phyloP scores from a whole-genome alignment of 1,140 invertebrate species.

The Trichonephila clavata region DNA sequence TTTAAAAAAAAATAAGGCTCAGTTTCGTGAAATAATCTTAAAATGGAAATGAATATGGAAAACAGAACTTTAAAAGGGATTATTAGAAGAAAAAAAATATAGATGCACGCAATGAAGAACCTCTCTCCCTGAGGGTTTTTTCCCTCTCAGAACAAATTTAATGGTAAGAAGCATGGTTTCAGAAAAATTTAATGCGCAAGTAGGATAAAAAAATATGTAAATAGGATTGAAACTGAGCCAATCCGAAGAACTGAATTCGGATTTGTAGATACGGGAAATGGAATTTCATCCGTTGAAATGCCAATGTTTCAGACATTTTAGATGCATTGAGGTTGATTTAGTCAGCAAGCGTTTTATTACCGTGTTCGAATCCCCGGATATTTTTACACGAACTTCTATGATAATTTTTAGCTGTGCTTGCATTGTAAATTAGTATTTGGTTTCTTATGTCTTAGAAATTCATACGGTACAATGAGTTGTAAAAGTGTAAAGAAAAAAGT shows the following conservation, averaged over 20 bases:
- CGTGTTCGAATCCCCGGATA: background rate
- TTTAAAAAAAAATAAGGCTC: background rate
- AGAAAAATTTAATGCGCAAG: background rate
- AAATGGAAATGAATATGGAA: background rate
- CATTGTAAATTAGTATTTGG: too few relatives aligned
- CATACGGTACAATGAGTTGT: too few relatives aligned
- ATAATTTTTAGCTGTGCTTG: background rate
- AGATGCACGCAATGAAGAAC: background rate
- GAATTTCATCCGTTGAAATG: background rate
- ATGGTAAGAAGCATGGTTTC: background rate
- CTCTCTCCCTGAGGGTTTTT: background rate
- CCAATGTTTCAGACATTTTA: background rate
- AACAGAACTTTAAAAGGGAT: background rate
- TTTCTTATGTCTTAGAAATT: too few relatives aligned
- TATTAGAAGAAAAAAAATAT: background rate
- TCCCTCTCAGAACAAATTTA: background rate
- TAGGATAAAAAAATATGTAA: background rate
- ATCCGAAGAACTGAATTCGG: background rate
- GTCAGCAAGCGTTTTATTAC: background rate
- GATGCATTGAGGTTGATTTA: background rate
- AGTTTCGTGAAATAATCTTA: background rate
- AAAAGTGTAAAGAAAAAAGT: too few relatives aligned
- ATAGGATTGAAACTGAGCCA: constrained; percentile 25
- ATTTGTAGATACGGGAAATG: background rate
- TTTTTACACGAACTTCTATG: background rate